phyloP scores from a whole-genome alignment of 2,888 invertebrate genomes.

The Nomada goodeniana region DNA sequence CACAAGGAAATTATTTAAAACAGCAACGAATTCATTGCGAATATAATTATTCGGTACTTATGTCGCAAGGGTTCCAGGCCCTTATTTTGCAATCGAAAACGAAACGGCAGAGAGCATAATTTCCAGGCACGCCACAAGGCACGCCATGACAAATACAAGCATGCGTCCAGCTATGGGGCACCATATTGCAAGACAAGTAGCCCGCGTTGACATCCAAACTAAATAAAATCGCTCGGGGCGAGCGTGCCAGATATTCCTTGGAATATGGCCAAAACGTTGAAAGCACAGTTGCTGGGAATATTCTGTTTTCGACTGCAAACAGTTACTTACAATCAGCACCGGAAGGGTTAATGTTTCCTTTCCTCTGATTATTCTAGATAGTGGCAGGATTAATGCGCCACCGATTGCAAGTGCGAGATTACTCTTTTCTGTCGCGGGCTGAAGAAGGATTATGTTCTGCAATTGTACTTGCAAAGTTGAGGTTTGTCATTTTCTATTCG shows the following conservation, averaged over 20 bases:
- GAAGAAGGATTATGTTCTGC: neutral
- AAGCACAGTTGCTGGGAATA: slow-evolving; percentile 34
- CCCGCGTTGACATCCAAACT: slow-evolving; percentile 5
- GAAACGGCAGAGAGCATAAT: slow-evolving; percentile 22
- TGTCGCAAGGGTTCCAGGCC: neutral
- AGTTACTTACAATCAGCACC: slow-evolving; percentile 5
- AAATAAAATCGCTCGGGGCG: slow-evolving; percentile 29
- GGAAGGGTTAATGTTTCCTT: slow-evolving; percentile 25
- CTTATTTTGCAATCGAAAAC: slow-evolving; percentile 19
- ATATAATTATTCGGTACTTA: neutral
- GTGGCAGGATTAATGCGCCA: slow-evolving; percentile 1
- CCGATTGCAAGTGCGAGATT: slow-evolving; percentile 5
- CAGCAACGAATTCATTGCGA: too few relatives aligned
- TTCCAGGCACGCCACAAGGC: slow-evolving; percentile 10
- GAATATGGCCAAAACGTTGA: slow-evolving; percentile 22
- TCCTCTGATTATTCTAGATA: slow-evolving; percentile 14
- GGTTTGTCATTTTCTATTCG: neutral
- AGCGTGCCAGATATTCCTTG: slow-evolving; percentile 16
- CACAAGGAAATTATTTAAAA: too few relatives aligned
- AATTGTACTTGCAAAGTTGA: neutral
- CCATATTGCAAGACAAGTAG: slow-evolving; percentile 24
- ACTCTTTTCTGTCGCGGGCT: too few relatives aligned
- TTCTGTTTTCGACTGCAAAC: slow-evolving; percentile 39
- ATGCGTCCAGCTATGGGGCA: slow-evolving; percentile 26
- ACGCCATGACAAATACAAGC: slow-evolving; percentile 15